Percentiles rank a stretch among this genome's conserved stretches.
Evolutionary conservation across 2,797 vertebrate genomes (phyloP).

Genomic region (Cercopithecus diana): DNA sequence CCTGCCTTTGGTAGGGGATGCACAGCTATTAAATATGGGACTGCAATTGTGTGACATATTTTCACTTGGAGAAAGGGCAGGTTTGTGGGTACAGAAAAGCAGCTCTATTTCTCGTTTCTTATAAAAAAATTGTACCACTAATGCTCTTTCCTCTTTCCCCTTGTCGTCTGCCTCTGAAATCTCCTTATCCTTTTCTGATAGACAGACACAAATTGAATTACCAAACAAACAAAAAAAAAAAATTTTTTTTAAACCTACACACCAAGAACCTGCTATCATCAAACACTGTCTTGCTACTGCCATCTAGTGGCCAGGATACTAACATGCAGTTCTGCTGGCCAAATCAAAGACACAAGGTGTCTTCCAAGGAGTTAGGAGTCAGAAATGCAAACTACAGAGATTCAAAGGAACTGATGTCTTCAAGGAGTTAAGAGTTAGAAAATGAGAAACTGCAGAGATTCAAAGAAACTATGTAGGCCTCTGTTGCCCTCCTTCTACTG

Average conservation of each 20-base stretch:
- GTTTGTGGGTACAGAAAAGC: neutral
- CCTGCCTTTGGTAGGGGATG: neutral
- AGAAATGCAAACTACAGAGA: neutral
- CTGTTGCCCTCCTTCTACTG: neutral
- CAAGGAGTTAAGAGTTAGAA: neutral
- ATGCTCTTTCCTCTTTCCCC: constrained; percentile 54
- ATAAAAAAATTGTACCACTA: constrained; percentile 52
- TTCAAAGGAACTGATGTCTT: neutral
- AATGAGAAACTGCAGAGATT: neutral
- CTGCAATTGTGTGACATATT: constrained; percentile 2
- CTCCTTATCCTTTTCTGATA: constrained; percentile 63
- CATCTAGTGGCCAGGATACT: constrained; percentile 80
- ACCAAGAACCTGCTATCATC: neutral
- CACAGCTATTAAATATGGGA: neutral
- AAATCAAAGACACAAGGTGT: neutral
- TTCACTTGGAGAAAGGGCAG: neutral
- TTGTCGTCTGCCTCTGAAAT: constrained; percentile 59
- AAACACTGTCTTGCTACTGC: constrained; percentile 78
- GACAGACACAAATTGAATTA: constrained; percentile 76
- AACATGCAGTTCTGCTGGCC: neutral
- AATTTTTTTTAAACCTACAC: neutral
- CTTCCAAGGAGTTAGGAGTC: neutral
- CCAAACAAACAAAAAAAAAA: constrained; percentile 35
- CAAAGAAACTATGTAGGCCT: neutral
- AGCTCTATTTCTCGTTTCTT: constrained; percentile 51